phyloP scores from a whole-genome alignment of 1,140 invertebrate species.

The Drosophila guanche region DNA sequence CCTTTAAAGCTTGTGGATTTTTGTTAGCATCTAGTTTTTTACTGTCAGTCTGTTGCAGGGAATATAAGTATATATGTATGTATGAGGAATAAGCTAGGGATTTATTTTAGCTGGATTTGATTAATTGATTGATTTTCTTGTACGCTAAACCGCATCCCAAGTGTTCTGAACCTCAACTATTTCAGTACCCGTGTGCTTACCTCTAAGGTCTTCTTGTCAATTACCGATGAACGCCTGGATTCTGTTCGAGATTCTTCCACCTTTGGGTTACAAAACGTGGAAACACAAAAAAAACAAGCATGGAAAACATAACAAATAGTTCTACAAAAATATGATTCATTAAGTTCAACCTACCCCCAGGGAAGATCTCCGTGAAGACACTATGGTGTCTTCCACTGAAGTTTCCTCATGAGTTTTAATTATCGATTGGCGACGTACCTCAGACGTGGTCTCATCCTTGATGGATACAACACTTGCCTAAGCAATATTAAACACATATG shows the following conservation, averaged over 20 bases:
- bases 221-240: conserved; percentile 86
- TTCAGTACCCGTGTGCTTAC: conserved; percentile 69
- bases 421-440: conserved; percentile 66
- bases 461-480: conserved; percentile 67
- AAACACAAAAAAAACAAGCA: not conserved
- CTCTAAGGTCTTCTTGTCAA: conserved; percentile 86
- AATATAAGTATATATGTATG: no score
- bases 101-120: not conserved
- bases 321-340: not conserved
- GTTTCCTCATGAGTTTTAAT: conserved; percentile 63
- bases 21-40: conserved; percentile 67
- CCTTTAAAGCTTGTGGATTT: conserved; percentile 64
- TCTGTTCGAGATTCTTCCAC: conserved; percentile 86
- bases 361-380: conserved; percentile 64
- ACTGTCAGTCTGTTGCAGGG: conserved; percentile 52
- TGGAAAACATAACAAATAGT: not conserved
- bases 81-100: not conserved
- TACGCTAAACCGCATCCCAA: not conserved
- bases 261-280: conserved; percentile 31
- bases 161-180: no score
- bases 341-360: conserved; percentile 58
- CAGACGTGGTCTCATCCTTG: conserved; percentile 59
- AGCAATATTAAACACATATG: conserved; percentile 1
- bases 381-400: conserved; percentile 81
- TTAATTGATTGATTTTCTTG: not conserved